Evolutionary conservation across 2,113 vertebrate genomes (phyloP).

Genomic region (Elaphurus davidianus): DNA sequence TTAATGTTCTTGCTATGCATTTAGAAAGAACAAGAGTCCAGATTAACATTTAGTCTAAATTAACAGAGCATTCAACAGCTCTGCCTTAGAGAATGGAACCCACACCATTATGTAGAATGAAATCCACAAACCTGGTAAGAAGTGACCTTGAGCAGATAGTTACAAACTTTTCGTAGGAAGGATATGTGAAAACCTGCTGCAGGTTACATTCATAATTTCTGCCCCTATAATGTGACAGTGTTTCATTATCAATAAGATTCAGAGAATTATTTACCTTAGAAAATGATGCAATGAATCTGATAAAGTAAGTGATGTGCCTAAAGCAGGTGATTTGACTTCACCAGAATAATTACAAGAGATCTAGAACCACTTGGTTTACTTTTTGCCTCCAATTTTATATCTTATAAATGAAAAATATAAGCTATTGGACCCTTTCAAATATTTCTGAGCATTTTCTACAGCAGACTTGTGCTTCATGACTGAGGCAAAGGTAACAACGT

Average conservation of each 20-base stretch:
- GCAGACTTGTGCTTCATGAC: background rate
- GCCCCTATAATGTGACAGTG: background rate
- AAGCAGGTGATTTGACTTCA: rapidly evolving
- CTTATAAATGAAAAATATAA: background rate
- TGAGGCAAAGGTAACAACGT: rapidly evolving
- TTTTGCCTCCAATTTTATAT: constrained; percentile 12
- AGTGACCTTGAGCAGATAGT: constrained; percentile 48
- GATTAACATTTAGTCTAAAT: background rate
- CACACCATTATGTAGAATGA: background rate
- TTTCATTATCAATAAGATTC: background rate
- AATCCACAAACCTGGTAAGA: background rate
- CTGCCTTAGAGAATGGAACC: background rate
- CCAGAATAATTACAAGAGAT: background rate
- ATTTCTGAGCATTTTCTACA: background rate
- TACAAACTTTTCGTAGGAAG: background rate
- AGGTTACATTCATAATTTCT: background rate
- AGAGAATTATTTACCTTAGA: background rate
- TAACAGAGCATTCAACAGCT: background rate
- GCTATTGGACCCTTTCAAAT: background rate
- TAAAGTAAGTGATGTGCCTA: background rate
- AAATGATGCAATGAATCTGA: background rate
- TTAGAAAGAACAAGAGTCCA: background rate
- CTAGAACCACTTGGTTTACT: background rate
- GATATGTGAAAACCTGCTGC: constrained; percentile 47
- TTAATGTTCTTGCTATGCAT: background rate